Conservation (phyloP, 2,797 vertebrate genomes). For the Pygocentrus nattereri region DNA sequence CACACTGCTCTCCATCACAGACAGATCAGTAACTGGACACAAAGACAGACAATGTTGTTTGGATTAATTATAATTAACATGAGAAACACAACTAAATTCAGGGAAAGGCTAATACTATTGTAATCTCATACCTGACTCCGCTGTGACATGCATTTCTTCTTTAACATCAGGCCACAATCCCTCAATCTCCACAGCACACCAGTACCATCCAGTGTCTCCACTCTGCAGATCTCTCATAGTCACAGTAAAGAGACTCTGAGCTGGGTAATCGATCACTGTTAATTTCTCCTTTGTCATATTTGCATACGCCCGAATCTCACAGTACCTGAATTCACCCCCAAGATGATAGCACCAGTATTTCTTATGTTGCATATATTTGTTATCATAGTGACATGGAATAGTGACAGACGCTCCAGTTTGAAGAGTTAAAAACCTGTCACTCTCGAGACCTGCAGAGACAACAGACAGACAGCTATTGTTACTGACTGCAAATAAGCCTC, state of each 20-base stretch:
- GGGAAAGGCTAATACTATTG: too few relatives aligned
- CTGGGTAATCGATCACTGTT: slow-evolving; percentile 51
- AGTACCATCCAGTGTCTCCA: slow-evolving; percentile 1
- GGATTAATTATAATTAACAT: too few relatives aligned
- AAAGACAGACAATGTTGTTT: too few relatives aligned
- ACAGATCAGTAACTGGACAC: slow-evolving; percentile 27
- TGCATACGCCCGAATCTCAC: slow-evolving; percentile 40
- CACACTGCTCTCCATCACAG: slow-evolving; percentile 18
- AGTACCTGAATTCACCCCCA: not conserved
- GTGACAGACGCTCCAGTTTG: slow-evolving; percentile 50
- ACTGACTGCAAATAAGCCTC: too few relatives aligned
- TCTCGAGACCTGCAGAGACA: slow-evolving; percentile 8
- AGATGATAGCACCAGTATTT: slow-evolving; percentile 43
- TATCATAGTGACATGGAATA: slow-evolving; percentile 47
- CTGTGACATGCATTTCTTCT: not conserved
- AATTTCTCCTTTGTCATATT: slow-evolving; percentile 22
- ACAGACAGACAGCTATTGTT: too few relatives aligned
- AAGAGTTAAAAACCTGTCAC: slow-evolving; percentile 18
- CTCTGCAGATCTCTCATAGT: slow-evolving; percentile 43
- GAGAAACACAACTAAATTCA: too few relatives aligned
- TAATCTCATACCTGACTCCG: slow-evolving; percentile 4
- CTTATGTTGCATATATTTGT: slow-evolving; percentile 46
- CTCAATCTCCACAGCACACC: slow-evolving; percentile 15
- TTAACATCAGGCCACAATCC: fast-evolving
- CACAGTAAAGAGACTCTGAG: slow-evolving; percentile 45